A percentile compares a stretch with the other conserved stretches of the same genome.
These are phyloP conservation scores for Nemotelus nigrinus DNA, from an alignment of 2,888 invertebrate genomes.

Conservation along the genomic window DNA sequence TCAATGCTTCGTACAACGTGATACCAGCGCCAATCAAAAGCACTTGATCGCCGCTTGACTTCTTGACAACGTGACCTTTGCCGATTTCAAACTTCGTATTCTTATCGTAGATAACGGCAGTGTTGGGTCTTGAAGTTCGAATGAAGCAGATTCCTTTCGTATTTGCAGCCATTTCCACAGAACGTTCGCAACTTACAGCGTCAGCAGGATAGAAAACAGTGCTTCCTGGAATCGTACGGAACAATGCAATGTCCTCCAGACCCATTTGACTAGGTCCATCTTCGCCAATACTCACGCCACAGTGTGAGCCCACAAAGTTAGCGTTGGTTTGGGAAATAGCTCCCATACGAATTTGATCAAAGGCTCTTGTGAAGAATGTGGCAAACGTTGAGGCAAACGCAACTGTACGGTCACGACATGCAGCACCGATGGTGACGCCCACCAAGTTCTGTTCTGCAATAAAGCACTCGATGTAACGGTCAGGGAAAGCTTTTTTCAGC, in stretches of 20 bases:
- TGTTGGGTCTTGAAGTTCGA: conserved; percentile 93
- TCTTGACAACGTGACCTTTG: conserved; percentile 80
- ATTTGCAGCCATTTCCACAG: conserved; percentile 95
- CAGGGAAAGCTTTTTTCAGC: conserved; percentile 77
- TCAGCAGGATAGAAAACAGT: conserved; percentile 87
- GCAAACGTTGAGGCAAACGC: conserved; percentile 98
- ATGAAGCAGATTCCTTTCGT: conserved; percentile 95
- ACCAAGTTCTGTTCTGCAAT: conserved; percentile 99
- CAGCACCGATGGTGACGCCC: conserved; percentile 94
- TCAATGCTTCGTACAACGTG: conserved; percentile 89
- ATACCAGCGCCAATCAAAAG: conserved; percentile 93
- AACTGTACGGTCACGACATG: conserved; percentile 90
- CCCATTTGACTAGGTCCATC: conserved; percentile 99
- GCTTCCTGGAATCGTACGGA: conserved; percentile 87
- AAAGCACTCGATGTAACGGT: conserved; percentile 93
- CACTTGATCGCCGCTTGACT: conserved; percentile 80
- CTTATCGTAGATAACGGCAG: conserved; percentile 85
- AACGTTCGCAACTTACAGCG: conserved; percentile 93
- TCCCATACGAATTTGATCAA: conserved; percentile 99
- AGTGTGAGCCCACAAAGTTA: conserved; percentile 96
- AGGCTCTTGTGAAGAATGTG: conserved; percentile 95
- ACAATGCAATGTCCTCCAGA: conserved; percentile 96
- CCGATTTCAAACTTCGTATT: conserved; percentile 84
- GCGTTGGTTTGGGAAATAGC: conserved; percentile 98
- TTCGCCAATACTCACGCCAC: conserved; percentile 98